Conservation (phyloP, 1,140 invertebrate species). For the Catajapyx aquilonaris region DNA sequence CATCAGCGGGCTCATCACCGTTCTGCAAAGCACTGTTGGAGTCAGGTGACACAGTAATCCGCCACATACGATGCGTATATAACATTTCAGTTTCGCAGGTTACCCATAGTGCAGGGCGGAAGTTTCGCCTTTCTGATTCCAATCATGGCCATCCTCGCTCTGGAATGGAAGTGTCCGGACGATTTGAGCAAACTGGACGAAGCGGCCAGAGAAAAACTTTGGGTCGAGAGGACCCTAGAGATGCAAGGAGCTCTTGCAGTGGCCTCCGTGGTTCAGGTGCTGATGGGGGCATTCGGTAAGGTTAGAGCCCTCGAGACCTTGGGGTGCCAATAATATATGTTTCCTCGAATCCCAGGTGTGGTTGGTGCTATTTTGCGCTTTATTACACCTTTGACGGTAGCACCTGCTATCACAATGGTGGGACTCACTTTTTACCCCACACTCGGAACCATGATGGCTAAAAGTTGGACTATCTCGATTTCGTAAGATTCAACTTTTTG, state of each 20-base stretch:
- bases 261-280: too few species aligned
- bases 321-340: too few species aligned
- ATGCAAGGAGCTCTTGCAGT: not conserved
- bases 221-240: not conserved
- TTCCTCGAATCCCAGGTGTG: too few species aligned
- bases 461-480: slow-evolving; percentile 62
- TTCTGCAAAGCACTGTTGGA: slow-evolving; percentile 58
- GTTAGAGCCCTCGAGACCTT: too few species aligned
- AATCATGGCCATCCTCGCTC: not conserved
- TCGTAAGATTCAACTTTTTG: too few species aligned
- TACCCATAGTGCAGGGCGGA: not conserved
- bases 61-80: too few species aligned
- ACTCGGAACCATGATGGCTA: slow-evolving; percentile 45
- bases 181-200: not conserved
- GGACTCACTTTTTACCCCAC: slow-evolving; percentile 58
- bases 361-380: slow-evolving; percentile 46
- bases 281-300: too few species aligned
- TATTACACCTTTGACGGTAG: slow-evolving; percentile 59
- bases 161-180: not conserved
- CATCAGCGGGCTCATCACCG: slow-evolving; percentile 61
- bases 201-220: not conserved
- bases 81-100: too few species aligned
- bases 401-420: slow-evolving; percentile 55
- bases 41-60: too few species aligned
- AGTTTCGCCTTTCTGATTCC: not conserved